A percentile compares a stretch with the other conserved stretches of the same genome.
These are phyloP conservation scores for Asobara japonica DNA, from an alignment of 1,140 invertebrate genomes.

Conservation along the genomic window DNA sequence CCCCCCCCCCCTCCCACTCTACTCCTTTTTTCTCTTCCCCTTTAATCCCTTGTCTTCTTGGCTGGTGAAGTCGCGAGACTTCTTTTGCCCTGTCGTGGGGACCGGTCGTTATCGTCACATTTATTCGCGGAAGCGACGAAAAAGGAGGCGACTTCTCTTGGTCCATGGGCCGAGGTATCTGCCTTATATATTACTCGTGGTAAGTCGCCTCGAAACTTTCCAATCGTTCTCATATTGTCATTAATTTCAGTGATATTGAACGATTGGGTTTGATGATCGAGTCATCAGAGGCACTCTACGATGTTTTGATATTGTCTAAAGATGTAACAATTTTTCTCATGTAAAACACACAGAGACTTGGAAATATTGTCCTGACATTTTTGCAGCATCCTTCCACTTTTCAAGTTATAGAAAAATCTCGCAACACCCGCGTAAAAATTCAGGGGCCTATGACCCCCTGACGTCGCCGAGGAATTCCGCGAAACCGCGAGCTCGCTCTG, in stretches of 20 bases:
- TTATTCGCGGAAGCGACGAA: conserved; percentile 48
- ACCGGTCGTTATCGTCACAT: conserved; percentile 49
- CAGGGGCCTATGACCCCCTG: no score
- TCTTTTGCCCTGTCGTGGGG: conserved; percentile 40
- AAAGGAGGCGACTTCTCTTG: conserved; percentile 32
- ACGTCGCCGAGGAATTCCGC: no score
- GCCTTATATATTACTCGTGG: conserved; percentile 22
- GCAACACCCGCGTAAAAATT: no score
- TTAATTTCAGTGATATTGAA: conserved; percentile 21
- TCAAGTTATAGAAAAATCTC: no score
- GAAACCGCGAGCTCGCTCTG: no score
- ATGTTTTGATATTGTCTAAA: no score
- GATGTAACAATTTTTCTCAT: no score
- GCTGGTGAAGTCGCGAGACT: conserved; percentile 26
- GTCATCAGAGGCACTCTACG: no score
- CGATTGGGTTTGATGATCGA: no score
- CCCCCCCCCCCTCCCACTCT: conserved; percentile 39
- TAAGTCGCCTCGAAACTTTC: not conserved
- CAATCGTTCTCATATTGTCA: conserved; percentile 30
- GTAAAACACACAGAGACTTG: no score
- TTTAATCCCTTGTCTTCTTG: conserved; percentile 17
- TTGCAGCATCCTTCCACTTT: no score
- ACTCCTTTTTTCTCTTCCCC: conserved; percentile 13
- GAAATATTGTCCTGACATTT: no score
- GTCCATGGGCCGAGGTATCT: not conserved